These are phyloP conservation scores for Drosophila gunungcola DNA, from an alignment of 1,140 invertebrate species.

Conservation along the genomic window DNA sequence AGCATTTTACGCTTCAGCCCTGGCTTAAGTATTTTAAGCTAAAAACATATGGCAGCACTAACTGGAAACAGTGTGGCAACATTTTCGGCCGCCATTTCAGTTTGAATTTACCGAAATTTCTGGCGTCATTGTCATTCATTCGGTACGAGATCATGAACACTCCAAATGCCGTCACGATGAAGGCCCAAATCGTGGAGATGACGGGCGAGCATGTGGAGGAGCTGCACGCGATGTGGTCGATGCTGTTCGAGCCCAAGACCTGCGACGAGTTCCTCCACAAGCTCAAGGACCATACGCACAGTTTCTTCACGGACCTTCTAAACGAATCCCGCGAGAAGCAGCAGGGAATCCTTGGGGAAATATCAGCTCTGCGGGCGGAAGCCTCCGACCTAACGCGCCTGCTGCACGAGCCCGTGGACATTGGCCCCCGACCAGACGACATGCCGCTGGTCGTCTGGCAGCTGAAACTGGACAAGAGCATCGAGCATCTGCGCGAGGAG, in stretches of 20 bases:
- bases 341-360: conserved; percentile 41
- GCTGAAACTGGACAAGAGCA: conserved; percentile 57
- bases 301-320: conserved; percentile 55
- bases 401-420: conserved; percentile 42
- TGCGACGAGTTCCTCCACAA: conserved; percentile 53
- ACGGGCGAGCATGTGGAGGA: conserved; percentile 54
- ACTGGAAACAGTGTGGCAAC: not conserved
- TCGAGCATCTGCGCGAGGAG: conserved; percentile 55
- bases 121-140: conserved; percentile 10
- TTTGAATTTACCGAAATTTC: conserved; percentile 33
- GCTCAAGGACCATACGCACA: conserved; percentile 51
- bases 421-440: conserved; percentile 37
- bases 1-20: not conserved
- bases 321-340: conserved; percentile 59
- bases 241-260: conserved; percentile 58
- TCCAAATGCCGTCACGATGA: conserved; percentile 4
- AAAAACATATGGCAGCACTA: not conserved
- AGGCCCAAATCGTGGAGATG: conserved; percentile 42
- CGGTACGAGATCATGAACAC: conserved; percentile 1
- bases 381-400: conserved; percentile 51
- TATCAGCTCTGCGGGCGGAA: conserved; percentile 39
- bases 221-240: conserved; percentile 55
- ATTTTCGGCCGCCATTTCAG: conserved; percentile 26
- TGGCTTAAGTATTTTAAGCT: not conserved
- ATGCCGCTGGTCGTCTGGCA: conserved; percentile 53